These are phyloP conservation scores for Crossaster papposus DNA, from an alignment of 53 echinoderm and acorn worm species.

Conservation along the genomic window DNA sequence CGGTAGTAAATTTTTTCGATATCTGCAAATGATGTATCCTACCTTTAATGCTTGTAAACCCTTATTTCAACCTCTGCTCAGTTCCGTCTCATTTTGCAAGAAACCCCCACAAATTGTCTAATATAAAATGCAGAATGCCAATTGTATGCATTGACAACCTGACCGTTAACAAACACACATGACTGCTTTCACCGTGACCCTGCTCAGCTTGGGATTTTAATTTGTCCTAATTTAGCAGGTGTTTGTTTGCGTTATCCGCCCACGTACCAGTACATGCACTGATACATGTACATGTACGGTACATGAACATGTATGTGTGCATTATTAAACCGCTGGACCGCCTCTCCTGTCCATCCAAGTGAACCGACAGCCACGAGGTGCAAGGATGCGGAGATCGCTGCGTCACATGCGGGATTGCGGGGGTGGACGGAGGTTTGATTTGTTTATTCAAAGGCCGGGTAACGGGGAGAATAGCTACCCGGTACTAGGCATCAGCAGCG, in stretches of 20 bases:
- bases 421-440: not conserved
- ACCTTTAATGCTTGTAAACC: too few relatives aligned
- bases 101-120: too few relatives aligned
- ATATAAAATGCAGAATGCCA: too few relatives aligned
- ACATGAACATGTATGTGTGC: too few relatives aligned
- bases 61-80: too few relatives aligned
- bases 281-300: too few relatives aligned
- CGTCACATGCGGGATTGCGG: not conserved
- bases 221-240: constrained; percentile 18
- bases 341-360: not conserved
- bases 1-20: too few relatives aligned
- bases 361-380: not conserved
- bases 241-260: constrained; percentile 4
- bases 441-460: not conserved
- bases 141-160: too few relatives aligned
- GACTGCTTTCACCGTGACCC: not conserved
- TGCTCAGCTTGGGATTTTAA: not conserved
- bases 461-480: not conserved
- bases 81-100: too few relatives aligned
- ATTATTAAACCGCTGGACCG: not conserved
- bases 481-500: not conserved
- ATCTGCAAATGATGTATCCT: too few relatives aligned
- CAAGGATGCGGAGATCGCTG: not conserved
- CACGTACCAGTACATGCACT: not conserved
- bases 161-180: not conserved